Evolutionary conservation across 2,888 invertebrate species (phyloP).

Genomic region (Oeneis ivallda): DNA sequence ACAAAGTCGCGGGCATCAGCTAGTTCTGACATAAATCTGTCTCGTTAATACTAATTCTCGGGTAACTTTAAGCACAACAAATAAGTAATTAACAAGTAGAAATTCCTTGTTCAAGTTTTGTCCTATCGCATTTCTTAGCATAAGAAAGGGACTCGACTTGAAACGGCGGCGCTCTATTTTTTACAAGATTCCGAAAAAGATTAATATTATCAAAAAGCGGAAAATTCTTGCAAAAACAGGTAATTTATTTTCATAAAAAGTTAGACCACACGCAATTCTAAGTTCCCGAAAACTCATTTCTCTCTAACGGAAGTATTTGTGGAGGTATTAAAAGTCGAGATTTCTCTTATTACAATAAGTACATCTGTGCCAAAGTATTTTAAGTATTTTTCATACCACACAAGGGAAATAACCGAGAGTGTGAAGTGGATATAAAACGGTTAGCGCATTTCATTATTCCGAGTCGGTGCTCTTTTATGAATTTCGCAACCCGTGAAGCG

Average conservation of each 20-base stretch:
- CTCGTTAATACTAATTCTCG: too few species aligned
- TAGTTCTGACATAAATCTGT: too few species aligned
- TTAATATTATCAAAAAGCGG: neutral
- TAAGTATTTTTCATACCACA: conserved; percentile 40
- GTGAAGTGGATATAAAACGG: conserved; percentile 37
- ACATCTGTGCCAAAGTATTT: neutral
- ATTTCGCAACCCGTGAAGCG: neutral
- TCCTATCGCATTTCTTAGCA: too few species aligned
- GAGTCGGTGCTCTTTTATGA: conserved; percentile 14
- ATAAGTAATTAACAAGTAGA: too few species aligned
- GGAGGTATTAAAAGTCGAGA: conserved; percentile 22
- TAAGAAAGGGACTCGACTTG: too few species aligned
- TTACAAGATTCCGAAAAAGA: neutral
- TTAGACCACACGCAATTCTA: neutral
- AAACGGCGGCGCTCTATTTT: too few species aligned
- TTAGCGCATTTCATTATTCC: conserved; percentile 30
- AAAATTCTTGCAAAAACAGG: neutral
- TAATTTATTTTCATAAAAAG: conserved; percentile 4
- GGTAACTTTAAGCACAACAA: too few species aligned
- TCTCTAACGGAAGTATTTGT: neutral
- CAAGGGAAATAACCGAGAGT: conserved; percentile 46
- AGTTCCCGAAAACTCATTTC: neutral
- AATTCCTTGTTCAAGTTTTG: too few species aligned
- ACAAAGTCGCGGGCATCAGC: too few species aligned
- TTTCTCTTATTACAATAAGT: conserved; percentile 16